phyloP scores from a whole-genome alignment of 1,140 invertebrate species.

The Achatina immaculata region DNA sequence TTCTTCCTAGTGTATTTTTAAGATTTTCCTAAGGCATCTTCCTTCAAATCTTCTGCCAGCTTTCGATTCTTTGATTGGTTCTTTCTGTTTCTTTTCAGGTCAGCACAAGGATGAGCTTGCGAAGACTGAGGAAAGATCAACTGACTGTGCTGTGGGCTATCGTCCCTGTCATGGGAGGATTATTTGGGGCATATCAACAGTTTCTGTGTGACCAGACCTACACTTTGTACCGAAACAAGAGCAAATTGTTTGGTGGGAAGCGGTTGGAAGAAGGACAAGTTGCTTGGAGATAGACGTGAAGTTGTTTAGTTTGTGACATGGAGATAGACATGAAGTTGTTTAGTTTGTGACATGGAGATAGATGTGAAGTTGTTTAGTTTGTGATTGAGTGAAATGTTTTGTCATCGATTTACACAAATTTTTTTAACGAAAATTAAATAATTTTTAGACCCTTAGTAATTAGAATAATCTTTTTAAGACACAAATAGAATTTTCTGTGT shows the following conservation, averaged over 20 bases:
- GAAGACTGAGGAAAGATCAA: not conserved
- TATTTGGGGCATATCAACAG: constrained; percentile 31
- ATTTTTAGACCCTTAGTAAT: too few relatives aligned
- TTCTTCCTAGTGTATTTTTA: too few relatives aligned
- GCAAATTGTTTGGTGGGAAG: constrained; percentile 37
- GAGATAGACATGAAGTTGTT: not conserved
- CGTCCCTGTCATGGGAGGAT: not conserved
- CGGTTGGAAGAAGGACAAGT: constrained; percentile 5
- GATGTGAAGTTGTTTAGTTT: not conserved
- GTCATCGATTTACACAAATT: too few relatives aligned
- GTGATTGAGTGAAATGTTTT: too few relatives aligned
- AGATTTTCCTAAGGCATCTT: too few relatives aligned
- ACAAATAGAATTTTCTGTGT: too few relatives aligned
- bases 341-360: constrained; percentile 20
- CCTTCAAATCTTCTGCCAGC: too few relatives aligned
- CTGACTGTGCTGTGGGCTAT: not conserved
- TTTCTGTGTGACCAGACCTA: constrained; percentile 4
- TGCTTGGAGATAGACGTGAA: constrained; percentile 15
- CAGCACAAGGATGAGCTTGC: not conserved
- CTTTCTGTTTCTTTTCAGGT: too few relatives aligned
- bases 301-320: constrained; percentile 8
- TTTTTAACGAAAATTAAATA: too few relatives aligned
- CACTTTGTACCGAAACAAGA: constrained; percentile 27
- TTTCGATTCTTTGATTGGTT: too few relatives aligned
- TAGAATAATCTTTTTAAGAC: too few relatives aligned